Conservation (phyloP, 2,797 vertebrate species). For the Phalanger gymnotis region DNA sequence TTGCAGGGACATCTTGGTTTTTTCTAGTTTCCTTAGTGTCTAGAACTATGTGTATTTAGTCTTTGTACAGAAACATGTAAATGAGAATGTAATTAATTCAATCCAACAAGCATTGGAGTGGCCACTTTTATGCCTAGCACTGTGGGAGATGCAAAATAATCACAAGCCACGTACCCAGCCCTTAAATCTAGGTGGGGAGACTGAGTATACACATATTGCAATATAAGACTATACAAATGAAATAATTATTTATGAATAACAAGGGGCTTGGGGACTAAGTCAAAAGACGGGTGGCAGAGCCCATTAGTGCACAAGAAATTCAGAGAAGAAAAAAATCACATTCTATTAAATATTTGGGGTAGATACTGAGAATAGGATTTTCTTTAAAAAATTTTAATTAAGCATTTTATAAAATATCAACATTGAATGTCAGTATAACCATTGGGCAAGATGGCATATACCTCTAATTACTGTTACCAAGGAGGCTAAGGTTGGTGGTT, state of each 20-base stretch:
- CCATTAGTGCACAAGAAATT: background rate
- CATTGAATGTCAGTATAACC: background rate
- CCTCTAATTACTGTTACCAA: background rate
- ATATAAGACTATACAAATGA: background rate
- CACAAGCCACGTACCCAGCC: background rate
- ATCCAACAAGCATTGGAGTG: slow-evolving; percentile 48
- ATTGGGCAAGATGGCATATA: background rate
- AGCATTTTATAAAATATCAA: background rate
- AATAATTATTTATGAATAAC: background rate
- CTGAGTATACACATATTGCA: background rate
- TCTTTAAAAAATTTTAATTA: background rate
- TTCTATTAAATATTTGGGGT: background rate
- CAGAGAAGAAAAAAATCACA: background rate
- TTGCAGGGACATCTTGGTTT: slow-evolving; percentile 64
- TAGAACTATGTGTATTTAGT: slow-evolving; percentile 61
- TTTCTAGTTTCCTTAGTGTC: slow-evolving; percentile 58
- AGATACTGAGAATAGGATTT: background rate
- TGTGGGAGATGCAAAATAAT: slow-evolving; percentile 28
- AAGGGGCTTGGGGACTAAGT: background rate
- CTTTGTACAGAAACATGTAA: slow-evolving; percentile 60
- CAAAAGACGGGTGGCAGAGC: background rate
- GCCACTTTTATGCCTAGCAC: slow-evolving; percentile 39
- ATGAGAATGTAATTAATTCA: slow-evolving; percentile 72
- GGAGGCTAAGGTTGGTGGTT: background rate
- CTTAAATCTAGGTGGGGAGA: background rate